Percentiles rank a stretch among this genome's conserved stretches.
These are phyloP conservation scores for Drosophila infuscata DNA, from an alignment of 2,888 invertebrate species.

Conservation along the genomic window DNA sequence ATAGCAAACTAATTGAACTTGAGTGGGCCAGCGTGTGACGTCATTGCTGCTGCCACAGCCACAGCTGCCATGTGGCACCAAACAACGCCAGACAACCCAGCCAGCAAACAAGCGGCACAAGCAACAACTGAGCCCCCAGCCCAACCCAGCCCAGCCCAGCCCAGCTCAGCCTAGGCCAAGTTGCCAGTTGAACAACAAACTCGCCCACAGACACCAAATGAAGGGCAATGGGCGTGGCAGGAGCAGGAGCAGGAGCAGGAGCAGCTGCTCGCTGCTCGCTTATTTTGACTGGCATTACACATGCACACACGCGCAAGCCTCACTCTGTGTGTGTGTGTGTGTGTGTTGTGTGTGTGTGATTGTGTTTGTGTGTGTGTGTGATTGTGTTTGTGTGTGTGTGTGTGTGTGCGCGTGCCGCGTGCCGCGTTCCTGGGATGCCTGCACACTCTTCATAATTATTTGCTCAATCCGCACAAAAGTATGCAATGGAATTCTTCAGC, in stretches of 20 bases:
- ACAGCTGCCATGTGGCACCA: conserved; percentile 31
- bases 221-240: conserved; percentile 50
- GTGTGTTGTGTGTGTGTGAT: background rate
- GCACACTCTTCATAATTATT: conserved; percentile 64
- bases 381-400: background rate
- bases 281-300: conserved; percentile 35
- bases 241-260: conserved; percentile 35
- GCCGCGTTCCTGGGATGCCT: conserved; percentile 38
- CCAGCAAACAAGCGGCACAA: background rate
- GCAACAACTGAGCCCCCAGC: conserved; percentile 17
- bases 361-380: conserved; percentile 1
- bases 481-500: conserved; percentile 37
- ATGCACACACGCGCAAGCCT: conserved; percentile 18
- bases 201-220: conserved; percentile 16
- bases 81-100: background rate
- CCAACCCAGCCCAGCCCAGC: too few relatives aligned
- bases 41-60: conserved; percentile 20
- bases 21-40: conserved; percentile 31
- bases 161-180: conserved; percentile 9
- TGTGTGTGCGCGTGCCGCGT: background rate
- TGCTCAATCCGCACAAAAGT: conserved; percentile 70
- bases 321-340: background rate
- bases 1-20: conserved; percentile 28
- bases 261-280: conserved; percentile 6
- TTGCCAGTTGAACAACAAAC: conserved; percentile 45